Evolutionary conservation across 2,797 vertebrate species (phyloP).

Genomic region (Meda fulgida): DNA sequence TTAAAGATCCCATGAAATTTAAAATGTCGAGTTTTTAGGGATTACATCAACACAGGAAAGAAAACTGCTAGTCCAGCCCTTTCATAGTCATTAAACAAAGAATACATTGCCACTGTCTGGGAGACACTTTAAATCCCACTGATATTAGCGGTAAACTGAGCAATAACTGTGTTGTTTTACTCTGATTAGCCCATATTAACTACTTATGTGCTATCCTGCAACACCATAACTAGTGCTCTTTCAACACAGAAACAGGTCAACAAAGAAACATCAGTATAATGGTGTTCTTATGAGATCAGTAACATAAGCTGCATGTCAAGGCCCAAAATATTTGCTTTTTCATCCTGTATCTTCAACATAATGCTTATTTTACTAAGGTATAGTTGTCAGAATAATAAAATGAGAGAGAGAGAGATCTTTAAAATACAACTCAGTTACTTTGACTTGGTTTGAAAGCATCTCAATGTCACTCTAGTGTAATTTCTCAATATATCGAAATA

Average conservation of each 20-base stretch:
- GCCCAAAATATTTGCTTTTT: background rate
- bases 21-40: background rate
- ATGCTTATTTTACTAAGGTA: background rate
- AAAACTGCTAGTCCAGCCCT: background rate
- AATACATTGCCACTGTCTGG: background rate
- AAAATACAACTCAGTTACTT: background rate
- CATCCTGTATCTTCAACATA: background rate
- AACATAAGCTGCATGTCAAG: background rate
- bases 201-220: slow-evolving; percentile 17
- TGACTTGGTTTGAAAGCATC: background rate
- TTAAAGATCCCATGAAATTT: background rate
- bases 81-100: background rate
- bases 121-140: background rate
- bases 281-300: background rate
- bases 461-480: background rate
- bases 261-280: background rate
- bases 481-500: background rate
- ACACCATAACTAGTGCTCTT: slow-evolving; percentile 22
- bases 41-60: background rate
- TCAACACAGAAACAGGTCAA: slow-evolving; percentile 23
- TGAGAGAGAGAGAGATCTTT: background rate
- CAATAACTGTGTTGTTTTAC: background rate
- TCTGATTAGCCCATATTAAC: background rate
- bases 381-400: background rate
- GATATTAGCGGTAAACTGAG: background rate